Evolutionary conservation across 1,140 invertebrate species (phyloP).

Genomic region (Bursaphelenchus mucronatus): DNA sequence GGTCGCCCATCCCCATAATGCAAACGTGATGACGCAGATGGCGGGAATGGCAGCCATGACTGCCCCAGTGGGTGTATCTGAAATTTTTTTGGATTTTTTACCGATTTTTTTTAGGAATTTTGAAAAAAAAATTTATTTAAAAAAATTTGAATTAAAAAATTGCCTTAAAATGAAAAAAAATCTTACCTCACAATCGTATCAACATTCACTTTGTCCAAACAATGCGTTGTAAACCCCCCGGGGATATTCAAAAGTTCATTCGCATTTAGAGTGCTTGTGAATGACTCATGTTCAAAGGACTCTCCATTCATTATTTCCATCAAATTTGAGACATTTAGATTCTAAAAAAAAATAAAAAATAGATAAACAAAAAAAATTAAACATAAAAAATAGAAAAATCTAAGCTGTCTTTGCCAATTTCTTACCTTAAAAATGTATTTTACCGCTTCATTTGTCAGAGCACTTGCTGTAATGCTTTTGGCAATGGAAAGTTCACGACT

Average conservation of each 20-base stretch:
- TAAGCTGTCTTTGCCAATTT: too few species aligned
- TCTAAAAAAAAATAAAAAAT: too few species aligned
- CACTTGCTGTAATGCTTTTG: slow-evolving; percentile 24
- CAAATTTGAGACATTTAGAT: slow-evolving; percentile 25
- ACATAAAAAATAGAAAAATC: too few species aligned
- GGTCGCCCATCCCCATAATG: slow-evolving; percentile 31
- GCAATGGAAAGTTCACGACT: slow-evolving; percentile 21
- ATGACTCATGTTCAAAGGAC: slow-evolving; percentile 31
- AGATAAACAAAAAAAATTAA: too few species aligned
- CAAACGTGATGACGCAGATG: slow-evolving; percentile 31
- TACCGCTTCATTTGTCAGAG: slow-evolving; percentile 29
- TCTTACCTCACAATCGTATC: background rate
- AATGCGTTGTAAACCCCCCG: slow-evolving; percentile 25
- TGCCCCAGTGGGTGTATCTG: too few species aligned
- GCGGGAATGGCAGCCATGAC: slow-evolving; percentile 12
- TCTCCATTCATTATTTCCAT: slow-evolving; percentile 28
- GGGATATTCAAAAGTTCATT: slow-evolving; percentile 17
- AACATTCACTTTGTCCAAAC: slow-evolving; percentile 3
- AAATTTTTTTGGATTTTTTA: background rate
- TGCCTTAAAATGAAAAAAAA: background rate
- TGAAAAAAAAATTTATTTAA: slow-evolving; percentile 12
- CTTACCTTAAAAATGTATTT: slow-evolving; percentile 22
- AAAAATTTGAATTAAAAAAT: background rate
- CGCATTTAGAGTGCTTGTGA: slow-evolving; percentile 14
- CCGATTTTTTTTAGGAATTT: background rate